Base-by-base conservation (phyloP, 2,888 invertebrate species). In the Gonocerus acuteangulatus region DNA sequence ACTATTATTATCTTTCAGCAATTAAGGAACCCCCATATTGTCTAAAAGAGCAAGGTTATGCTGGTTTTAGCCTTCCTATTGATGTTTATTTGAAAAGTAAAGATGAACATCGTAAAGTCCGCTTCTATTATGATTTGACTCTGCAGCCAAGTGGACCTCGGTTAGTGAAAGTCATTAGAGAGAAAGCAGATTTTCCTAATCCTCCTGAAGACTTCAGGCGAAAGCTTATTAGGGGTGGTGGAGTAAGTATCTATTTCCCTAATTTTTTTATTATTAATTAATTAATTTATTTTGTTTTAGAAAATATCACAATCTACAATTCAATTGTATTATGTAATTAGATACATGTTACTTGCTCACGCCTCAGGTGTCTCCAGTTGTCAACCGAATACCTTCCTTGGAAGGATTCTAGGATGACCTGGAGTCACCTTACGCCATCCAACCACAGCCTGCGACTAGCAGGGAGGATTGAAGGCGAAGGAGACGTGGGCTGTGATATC, bases 11-110 rank as follows among this genome's bases (percentile, higher is more conserved):
- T 65, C 67, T 83, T 83, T 52, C 78, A 93, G 93, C 88, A 69
- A 79, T 91, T 2, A 93, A 91, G 72, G 91, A 92, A 67, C 92
- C 95, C 54, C 95, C 95, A 2, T 96, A 89, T 76, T 77, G 82
- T 52, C 82, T 96, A 27, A 86, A 87, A 69, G 95, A 95, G 74
- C 89, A 91, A n/a, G 95, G 96, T 4, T 96, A 96, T 80, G 95
- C 94, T 63, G 93, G 95, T 32, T 96, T 96, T 74, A 79, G 82
- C 49, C 79, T 96, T 63, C 88, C 89, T 0, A 92, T 96, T 70
- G 92, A 95, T 72, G 86, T 96, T 68, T 86, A 89, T 74, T 79
- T 92, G 67, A 88, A 85, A 69, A 94, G 89, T 74, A 88, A 87
- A 73, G 90, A 91, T 74, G 92, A 93, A 72, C 93, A 93, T 9